Evolutionary conservation across 2,113 vertebrate genomes (phyloP).

Genomic region (Bujurquina vittata): DNA sequence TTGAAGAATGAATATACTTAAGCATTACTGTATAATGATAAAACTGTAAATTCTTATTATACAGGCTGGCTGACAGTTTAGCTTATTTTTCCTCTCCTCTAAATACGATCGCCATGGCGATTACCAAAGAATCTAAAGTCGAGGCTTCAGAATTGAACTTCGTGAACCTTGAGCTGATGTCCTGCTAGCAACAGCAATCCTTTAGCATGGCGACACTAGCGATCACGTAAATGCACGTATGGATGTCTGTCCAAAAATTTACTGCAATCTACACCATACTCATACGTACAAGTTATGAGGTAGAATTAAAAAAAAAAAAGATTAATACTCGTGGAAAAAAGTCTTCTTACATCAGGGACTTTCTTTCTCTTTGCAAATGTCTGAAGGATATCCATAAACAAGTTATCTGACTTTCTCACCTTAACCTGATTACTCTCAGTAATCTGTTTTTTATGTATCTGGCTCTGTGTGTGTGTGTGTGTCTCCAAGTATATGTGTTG

Average conservation of each 20-base stretch:
- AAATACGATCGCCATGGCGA: too few species aligned
- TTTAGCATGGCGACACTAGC: background rate
- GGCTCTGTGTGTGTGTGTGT: constrained; percentile 1
- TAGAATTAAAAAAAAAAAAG: background rate
- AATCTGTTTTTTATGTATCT: constrained; percentile 46
- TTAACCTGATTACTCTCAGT: constrained; percentile 55
- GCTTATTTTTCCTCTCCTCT: background rate
- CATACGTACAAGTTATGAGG: background rate
- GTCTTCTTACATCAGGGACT: background rate
- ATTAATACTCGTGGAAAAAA: background rate
- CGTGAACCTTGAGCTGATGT: background rate
- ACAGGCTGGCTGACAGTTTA: background rate
- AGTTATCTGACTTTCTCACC: constrained; percentile 44
- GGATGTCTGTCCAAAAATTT: too few species aligned
- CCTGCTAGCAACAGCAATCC: background rate
- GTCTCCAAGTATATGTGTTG: constrained; percentile 2
- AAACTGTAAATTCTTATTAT: background rate
- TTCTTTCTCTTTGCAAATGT: background rate
- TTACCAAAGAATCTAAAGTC: background rate
- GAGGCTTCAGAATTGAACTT: background rate
- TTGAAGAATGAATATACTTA: background rate
- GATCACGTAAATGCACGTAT: background rate
- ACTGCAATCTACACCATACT: too few species aligned
- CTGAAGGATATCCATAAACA: constrained; percentile 18
- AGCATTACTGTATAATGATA: background rate